Base-by-base conservation (phyloP, 2,113 vertebrate genomes). In the Hippocampus comes region DNA sequence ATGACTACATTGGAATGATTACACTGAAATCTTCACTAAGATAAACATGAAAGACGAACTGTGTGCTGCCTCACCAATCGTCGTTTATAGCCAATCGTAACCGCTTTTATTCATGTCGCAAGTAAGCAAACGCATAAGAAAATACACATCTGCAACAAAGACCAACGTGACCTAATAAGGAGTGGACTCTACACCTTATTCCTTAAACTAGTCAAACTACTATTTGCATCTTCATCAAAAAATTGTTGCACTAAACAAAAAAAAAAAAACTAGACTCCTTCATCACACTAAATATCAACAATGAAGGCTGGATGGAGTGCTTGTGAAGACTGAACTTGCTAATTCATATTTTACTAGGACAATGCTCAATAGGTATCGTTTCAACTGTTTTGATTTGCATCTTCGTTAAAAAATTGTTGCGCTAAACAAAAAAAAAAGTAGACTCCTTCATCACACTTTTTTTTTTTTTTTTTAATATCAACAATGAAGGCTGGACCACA, bases 131-230 rank as follows among this genome's bases (percentile, higher is more conserved):
- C 60, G 38, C 11, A 70, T 27, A 65, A 63, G 20, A 41, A 78
- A 73, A 75, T 43, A 68, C 57, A 41, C 53, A 9, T 46, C 11
- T 20, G 65, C 68, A 74, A 72, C 72, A 56, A 73, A 27, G 41
- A 20, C 9, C 60, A 71, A 63, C 48, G 57, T 34, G n/a, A 61
- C 73, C 70, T 71, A 69, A 78, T 48, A 76, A 77, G 61, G 60
- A 71, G 66, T n/a, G 1, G 12, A 14, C 7, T 23, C 4, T 46
- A 30, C 23, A 60, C 27, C 17, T 5, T 9, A 63, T 46, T 23
- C 1, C 6, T 66, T 66, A 27, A 66, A 48, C 12, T 46, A 18
- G 5, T 27, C 42, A 2, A n/a, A n/a, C n/a, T n/a, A n/a, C n/a
- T n/a, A n/a, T 64, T 64, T 64, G 20, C 63, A 43, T 20, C 30